These are phyloP conservation scores for Holcopasites calliopsidis DNA, from an alignment of 1,140 invertebrate species.

Conservation along the genomic window DNA sequence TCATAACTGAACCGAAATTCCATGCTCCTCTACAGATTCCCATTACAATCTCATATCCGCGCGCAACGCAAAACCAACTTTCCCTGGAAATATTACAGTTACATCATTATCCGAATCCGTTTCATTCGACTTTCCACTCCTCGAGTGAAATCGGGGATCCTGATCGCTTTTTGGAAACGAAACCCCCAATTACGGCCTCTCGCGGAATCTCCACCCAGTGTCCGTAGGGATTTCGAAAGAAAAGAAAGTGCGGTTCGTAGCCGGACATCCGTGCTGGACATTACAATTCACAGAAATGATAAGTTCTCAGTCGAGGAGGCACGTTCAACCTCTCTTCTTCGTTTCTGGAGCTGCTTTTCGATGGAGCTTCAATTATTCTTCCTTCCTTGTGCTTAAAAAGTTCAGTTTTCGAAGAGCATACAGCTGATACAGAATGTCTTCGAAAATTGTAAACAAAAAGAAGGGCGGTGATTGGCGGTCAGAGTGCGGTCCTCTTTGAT, in stretches of 20 bases:
- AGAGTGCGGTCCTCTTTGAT: background rate
- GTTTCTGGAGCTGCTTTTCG: background rate
- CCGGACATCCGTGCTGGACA: background rate
- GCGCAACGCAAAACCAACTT: too few relatives aligned
- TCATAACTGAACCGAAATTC: too few relatives aligned
- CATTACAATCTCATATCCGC: too few relatives aligned
- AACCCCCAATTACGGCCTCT: background rate
- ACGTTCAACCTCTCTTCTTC: background rate
- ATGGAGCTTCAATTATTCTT: slow-evolving; percentile 17
- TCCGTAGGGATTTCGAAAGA: background rate
- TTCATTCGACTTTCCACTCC: background rate
- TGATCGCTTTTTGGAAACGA: slow-evolving; percentile 4
- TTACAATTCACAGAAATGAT: slow-evolving; percentile 7
- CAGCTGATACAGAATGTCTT: slow-evolving; percentile 6
- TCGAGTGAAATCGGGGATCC: background rate
- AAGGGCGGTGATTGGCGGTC: background rate
- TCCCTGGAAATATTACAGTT: too few relatives aligned
- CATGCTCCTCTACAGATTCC: too few relatives aligned
- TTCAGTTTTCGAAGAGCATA: slow-evolving; percentile 7
- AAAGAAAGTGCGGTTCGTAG: background rate
- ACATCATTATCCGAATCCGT: too few relatives aligned
- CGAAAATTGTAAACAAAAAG: slow-evolving; percentile 6
- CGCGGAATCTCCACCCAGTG: background rate
- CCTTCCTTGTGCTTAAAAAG: background rate
- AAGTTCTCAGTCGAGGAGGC: background rate